Evolutionary conservation across 2,888 invertebrate genomes (phyloP).

Genomic region (Phortica magna): DNA sequence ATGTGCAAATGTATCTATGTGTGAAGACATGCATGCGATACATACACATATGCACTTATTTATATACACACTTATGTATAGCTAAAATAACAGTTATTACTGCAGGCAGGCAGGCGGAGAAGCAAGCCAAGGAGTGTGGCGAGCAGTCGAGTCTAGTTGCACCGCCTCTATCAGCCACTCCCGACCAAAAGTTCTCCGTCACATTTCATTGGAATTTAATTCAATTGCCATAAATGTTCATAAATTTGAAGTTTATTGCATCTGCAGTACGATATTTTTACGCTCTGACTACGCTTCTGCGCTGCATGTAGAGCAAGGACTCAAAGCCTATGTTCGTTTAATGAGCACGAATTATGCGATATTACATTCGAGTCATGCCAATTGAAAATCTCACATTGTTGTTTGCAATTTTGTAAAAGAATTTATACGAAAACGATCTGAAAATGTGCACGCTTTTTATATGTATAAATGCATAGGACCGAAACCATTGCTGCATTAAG

Average conservation of each 20-base stretch:
- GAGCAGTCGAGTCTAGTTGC: too few relatives aligned
- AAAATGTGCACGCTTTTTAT: not conserved
- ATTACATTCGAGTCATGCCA: not conserved
- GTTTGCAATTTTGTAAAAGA: not conserved
- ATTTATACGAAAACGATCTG: not conserved
- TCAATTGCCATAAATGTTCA: slow-evolving; percentile 64
- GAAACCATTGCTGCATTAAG: slow-evolving; percentile 19
- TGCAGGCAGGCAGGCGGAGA: slow-evolving; percentile 58
- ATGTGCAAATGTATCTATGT: slow-evolving; percentile 4
- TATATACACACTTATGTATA: slow-evolving; percentile 47
- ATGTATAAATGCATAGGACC: not conserved
- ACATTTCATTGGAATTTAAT: slow-evolving; percentile 64
- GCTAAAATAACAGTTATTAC: slow-evolving; percentile 71
- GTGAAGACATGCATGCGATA: not conserved
- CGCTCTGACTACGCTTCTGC: slow-evolving; percentile 41
- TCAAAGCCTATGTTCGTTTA: not conserved
- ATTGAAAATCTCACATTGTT: not conserved
- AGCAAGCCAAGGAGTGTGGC: not conserved
- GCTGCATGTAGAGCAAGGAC: not conserved
- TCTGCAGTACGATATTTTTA: slow-evolving; percentile 66
- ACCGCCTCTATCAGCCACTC: too few relatives aligned
- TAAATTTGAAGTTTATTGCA: slow-evolving; percentile 70
- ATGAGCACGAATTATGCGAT: slow-evolving; percentile 24
- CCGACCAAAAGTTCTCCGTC: not conserved
- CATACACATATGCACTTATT: not conserved